Percentiles rank a stretch among this genome's conserved stretches.
Conservation (phyloP, 2,888 invertebrate species). For the Epsilonema sp. region DNA sequence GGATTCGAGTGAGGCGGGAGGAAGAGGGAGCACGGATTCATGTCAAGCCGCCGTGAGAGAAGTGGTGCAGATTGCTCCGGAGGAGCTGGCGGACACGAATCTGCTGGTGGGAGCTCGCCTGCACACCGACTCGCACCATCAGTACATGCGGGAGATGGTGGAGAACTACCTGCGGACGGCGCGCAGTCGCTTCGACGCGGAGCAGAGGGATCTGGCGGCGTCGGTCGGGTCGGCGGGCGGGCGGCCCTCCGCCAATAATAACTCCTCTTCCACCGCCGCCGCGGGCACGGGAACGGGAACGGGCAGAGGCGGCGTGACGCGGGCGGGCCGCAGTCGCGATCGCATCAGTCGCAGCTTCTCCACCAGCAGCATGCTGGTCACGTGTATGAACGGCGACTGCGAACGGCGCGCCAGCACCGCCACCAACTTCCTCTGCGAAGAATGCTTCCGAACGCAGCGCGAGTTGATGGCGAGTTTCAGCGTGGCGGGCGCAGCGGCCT, state of each 20-base stretch:
- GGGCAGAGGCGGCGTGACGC: neutral
- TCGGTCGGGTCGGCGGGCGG: neutral
- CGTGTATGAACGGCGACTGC: conserved; percentile 21
- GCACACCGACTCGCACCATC: conserved; percentile 16
- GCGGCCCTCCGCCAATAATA: neutral
- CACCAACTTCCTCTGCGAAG: conserved; percentile 24
- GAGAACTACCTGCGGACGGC: conserved; percentile 20
- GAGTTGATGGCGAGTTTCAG: conserved; percentile 12
- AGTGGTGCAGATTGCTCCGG: too few species aligned
- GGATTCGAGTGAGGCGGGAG: too few species aligned
- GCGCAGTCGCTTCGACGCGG: conserved; percentile 13
- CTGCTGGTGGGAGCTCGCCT: conserved; percentile 20
- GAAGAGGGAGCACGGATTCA: too few species aligned
- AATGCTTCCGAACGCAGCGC: conserved; percentile 21
- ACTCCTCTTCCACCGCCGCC: neutral
- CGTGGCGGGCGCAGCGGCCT: neutral
- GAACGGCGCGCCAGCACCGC: conserved; percentile 17
- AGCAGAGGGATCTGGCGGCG: conserved; percentile 2
- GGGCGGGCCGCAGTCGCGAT: conserved; percentile 13
- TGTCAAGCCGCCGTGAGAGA: too few species aligned
- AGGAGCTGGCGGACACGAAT: neutral
- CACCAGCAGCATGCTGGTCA: conserved; percentile 15
- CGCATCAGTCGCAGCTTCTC: conserved; percentile 22
- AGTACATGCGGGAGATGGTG: conserved; percentile 20
- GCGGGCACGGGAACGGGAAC: neutral